phyloP scores from a whole-genome alignment of 2,113 vertebrate species.

The Hyperoodon ampullatus region DNA sequence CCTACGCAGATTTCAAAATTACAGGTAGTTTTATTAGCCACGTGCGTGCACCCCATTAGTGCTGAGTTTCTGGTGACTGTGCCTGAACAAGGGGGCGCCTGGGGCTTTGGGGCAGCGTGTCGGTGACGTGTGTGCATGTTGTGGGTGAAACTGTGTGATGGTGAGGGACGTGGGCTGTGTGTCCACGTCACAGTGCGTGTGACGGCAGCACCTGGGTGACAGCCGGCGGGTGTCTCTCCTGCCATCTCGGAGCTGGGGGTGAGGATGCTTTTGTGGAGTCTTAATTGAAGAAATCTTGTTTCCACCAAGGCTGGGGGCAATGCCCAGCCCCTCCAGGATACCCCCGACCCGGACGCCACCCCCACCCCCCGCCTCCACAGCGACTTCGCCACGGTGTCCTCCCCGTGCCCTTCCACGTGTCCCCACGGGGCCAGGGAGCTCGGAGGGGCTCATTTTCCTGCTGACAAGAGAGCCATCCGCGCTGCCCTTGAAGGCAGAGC shows the following conservation, averaged over 20 bases:
- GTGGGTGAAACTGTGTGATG: background rate
- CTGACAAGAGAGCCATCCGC: background rate
- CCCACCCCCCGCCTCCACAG: background rate
- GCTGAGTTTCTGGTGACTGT: background rate
- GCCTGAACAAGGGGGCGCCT: background rate
- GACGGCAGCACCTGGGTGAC: background rate
- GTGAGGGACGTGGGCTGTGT: background rate
- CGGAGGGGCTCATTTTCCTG: background rate
- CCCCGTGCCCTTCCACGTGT: rapidly evolving
- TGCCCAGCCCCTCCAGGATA: no score
- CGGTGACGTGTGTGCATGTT: background rate
- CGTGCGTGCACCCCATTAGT: rapidly evolving
- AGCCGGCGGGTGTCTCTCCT: background rate
- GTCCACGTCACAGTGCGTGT: background rate
- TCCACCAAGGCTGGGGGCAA: background rate
- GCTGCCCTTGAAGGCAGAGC: background rate
- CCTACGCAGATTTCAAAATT: constrained; percentile 60
- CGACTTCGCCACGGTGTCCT: background rate
- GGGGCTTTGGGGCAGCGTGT: background rate
- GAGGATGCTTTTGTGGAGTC: rapidly evolving
- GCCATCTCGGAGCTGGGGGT: background rate
- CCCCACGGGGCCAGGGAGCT: background rate
- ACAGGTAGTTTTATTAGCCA: background rate
- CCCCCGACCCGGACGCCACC: background rate
- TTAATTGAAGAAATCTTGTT: background rate